Base-by-base conservation (phyloP, 2,113 vertebrate genomes). In the Oophaga pumilio region DNA sequence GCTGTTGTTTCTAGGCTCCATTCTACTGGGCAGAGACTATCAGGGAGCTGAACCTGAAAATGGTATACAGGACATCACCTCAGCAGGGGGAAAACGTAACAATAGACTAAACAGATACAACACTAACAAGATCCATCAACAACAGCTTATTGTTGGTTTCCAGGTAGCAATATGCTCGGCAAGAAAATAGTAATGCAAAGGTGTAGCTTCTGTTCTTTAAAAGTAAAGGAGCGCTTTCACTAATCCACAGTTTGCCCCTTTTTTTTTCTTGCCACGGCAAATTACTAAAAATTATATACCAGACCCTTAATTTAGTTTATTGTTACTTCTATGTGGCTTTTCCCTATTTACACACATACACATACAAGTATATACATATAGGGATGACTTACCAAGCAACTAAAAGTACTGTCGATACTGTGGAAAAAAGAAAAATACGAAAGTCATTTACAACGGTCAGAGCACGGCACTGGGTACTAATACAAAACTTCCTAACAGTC, bases 371-470 rank as follows among this genome's bases (percentile, higher is more conserved):
- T 49, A 52, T 1, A 76, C 4, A 85, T 15, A 64, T 33, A 66
- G 18, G 22, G 56, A 53, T 2, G 5, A 87, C 85, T 71, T 80
- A 87, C 85, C 74, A 15, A 17, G 49, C 62, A 80, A 56, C 14
- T 59, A n/a, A 86, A 86, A 20, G 64, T 18, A 43, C 28, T 79
- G 52, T 87, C 85, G 49, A 87, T 71, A 15, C 85, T 87, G 43
- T 43, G 26, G 76, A 22, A 8, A 43, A 24, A 52, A 78, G 28
- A 69, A 59, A 87, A 49, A 69, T 10, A 71, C 15, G 43, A 81
- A 33, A 14, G 83, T 85, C 50, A 85, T 26, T 22, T 22, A 59
- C 1, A 28, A 85, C n/a, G 52, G n/a, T 12, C 18, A 69, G 66
- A 84, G 20, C 43, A 18, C 69, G 33, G 33, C 69, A 20, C 68